Base-by-base conservation (phyloP, 2,888 invertebrate species). In the Dromius quadrimaculatus region DNA sequence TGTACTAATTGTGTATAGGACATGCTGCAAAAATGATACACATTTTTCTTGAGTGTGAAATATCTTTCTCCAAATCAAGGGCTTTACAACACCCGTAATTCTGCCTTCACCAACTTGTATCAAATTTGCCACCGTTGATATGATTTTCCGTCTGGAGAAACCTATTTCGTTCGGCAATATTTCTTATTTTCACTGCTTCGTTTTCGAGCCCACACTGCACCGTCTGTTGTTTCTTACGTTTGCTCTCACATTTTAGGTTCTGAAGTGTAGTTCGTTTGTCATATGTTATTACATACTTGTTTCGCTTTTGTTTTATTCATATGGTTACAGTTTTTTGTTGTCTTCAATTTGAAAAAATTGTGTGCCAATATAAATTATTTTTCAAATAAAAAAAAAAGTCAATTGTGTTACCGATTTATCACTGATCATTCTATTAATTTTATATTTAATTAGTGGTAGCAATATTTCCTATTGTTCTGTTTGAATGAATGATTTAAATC, bases 191-290 rank as follows among this genome's bases (percentile, higher is more conserved):
- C 50, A 54, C 23, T 15, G 28, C 28, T 54, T 54, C 50, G 50
- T 54, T 23, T 50, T 41, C 41, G 13, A 6, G 41, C 28, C n/a
- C n/a, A 13, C 50, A 28, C 28, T 8, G 6, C 50, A 28, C 50
- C 50, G 23, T 54, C 50, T 32, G 50, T 28, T 50, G 50, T 28
- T 50, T 50, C 28, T 38, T 38, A 13, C 38, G 38, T 41, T 54
- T 54, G 50, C 28, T 54, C 28, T 17, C 28, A 54, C 28, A 28
- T 28, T 54, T 54, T 28, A 23, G 13, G 8, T n/a, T 23, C 13
- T 23, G 50, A 28, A 28, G 28, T 54, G 50, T 54, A 54, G 50
- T 54, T 32, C 50, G 28, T 54, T 54, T 54, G 50, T 54, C 50
- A 54, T 54, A 28, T 54, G 50, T 28, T 54, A 54, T 54, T 54